Evolutionary conservation across 2,888 invertebrate genomes (phyloP), one percentile per base, ranked within the genome.

Genomic region (Lasioglossum lativentre): DNA sequence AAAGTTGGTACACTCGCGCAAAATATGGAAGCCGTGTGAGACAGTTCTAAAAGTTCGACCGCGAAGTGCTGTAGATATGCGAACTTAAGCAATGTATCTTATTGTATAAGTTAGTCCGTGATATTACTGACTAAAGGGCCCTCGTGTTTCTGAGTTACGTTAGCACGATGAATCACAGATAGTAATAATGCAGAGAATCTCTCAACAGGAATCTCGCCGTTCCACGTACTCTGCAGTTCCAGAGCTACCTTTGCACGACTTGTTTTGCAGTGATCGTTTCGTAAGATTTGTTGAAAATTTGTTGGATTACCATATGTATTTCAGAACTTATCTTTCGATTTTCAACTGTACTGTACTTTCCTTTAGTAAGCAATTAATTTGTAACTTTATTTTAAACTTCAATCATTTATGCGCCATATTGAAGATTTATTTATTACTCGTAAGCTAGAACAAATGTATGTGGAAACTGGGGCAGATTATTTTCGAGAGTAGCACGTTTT

Each of bases 31-130:
- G 78, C 12, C n/a, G 52, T 27, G 8, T 27, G 30, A 38, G 34
- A 16, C 40, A 45, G 74, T 70, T 27, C 70, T 19, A 56, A 63
- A 82, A 82, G 79, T 79, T 82, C 70, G 45, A 74, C 78, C 82
- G 23, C 82, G 56, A 79, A 70, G 82, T 75, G 70, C 47, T n/a
- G 78, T 71, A 23, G 75, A 56, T 40, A 63, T 42, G 71, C 30
- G 47, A 83, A 83, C 83, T 80, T 52, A 34, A 71, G 71, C 83
- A 70, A 80, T 80, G 80, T 19, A n/a, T 83, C 80, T 83, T 83
- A 72, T 80, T 83, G 75, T 79, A 79, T 52, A 75, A 83, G 80
- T 83, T 80, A 59, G 82, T 71, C 59, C 47, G 38, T n/a, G 73
- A 76, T 73, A 63, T 72, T 68, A 38, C 68, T 38, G 59, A 74